Percentiles rank a stretch among this genome's conserved stretches.
Conservation (phyloP, 2,797 vertebrate genomes). For the Catostomus latipinnis region DNA sequence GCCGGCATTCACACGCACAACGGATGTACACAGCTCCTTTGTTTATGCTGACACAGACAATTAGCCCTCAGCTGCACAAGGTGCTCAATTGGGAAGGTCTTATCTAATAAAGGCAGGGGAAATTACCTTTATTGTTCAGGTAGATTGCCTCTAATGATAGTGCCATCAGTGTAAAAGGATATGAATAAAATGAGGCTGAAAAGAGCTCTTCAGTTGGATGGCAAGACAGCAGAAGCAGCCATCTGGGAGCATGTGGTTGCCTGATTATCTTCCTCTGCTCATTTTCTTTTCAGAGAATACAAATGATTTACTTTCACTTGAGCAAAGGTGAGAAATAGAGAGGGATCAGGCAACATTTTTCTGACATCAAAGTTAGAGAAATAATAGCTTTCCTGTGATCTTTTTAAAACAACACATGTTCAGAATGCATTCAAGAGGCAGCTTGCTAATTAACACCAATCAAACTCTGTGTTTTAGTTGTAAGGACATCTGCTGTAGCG, state of each 20-base stretch:
- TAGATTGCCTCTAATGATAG: constrained; percentile 67
- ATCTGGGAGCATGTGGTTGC: constrained; percentile 60
- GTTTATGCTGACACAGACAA: constrained; percentile 62
- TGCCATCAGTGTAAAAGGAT: constrained; percentile 61
- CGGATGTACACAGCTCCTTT: constrained; percentile 60
- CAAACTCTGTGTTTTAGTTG: constrained; percentile 38
- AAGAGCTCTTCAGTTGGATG: constrained; percentile 57
- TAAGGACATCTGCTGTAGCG: constrained; percentile 52
- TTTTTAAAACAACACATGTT: constrained; percentile 51
- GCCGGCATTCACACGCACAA: constrained; percentile 52
- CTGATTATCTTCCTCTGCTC: constrained; percentile 60
- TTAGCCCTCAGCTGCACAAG: constrained; percentile 60
- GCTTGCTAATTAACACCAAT: constrained; percentile 56
- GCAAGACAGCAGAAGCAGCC: constrained; percentile 57
- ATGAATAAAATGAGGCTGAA: constrained; percentile 61
- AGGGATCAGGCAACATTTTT: constrained; percentile 35
- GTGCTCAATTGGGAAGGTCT: constrained; percentile 56
- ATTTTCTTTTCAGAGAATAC: constrained; percentile 56
- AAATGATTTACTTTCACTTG: constrained; percentile 58
- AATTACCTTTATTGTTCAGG: constrained; percentile 69
- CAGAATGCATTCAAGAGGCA: constrained; percentile 1
- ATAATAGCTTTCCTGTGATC: constrained; percentile 59
- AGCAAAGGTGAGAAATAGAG: constrained; percentile 56
- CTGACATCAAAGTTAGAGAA: constrained; percentile 59
- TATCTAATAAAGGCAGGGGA: constrained; percentile 64